Evolutionary conservation across 2,797 vertebrate genomes (phyloP).

Genomic region (Pipistrellus pygmaeus): DNA sequence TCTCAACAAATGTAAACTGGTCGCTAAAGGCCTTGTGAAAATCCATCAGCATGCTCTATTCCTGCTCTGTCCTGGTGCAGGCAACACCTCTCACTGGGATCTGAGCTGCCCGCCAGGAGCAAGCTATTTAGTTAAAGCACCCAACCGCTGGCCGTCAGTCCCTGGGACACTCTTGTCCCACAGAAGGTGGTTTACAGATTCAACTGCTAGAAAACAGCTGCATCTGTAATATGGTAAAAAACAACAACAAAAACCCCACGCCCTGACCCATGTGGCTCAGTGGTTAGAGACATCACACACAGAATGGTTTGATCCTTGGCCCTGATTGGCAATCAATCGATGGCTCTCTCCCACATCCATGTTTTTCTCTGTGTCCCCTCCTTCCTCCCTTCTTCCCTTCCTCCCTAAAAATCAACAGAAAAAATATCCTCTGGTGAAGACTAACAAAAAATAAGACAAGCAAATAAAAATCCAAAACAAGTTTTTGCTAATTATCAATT

Average conservation of each 20-base stretch:
- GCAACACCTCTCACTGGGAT: slow-evolving; percentile 41
- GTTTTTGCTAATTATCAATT: slow-evolving; percentile 5
- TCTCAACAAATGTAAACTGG: slow-evolving; percentile 76
- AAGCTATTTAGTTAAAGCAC: slow-evolving; percentile 40
- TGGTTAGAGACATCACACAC: neutral
- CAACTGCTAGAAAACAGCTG: slow-evolving; percentile 68
- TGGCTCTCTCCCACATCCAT: neutral
- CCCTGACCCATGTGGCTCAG: neutral
- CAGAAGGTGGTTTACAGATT: slow-evolving; percentile 61
- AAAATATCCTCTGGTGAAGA: neutral
- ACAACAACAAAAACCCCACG: neutral
- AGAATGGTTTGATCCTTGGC: neutral
- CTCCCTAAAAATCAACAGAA: neutral
- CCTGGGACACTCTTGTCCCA: slow-evolving; percentile 19
- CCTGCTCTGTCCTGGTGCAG: slow-evolving; percentile 66
- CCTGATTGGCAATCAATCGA: neutral
- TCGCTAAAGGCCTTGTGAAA: slow-evolving; percentile 58
- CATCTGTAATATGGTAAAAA: neutral
- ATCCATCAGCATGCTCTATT: slow-evolving; percentile 65
- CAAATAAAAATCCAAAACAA: neutral
- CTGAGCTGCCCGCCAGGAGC: slow-evolving; percentile 31
- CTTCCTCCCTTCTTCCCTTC: neutral
- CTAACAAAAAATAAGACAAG: neutral
- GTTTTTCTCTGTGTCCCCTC: neutral
- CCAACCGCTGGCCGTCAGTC: slow-evolving; percentile 63